These are phyloP conservation scores for Lepeophtheirus salmonis DNA, from an alignment of 1,140 invertebrate genomes.

Conservation along the genomic window DNA sequence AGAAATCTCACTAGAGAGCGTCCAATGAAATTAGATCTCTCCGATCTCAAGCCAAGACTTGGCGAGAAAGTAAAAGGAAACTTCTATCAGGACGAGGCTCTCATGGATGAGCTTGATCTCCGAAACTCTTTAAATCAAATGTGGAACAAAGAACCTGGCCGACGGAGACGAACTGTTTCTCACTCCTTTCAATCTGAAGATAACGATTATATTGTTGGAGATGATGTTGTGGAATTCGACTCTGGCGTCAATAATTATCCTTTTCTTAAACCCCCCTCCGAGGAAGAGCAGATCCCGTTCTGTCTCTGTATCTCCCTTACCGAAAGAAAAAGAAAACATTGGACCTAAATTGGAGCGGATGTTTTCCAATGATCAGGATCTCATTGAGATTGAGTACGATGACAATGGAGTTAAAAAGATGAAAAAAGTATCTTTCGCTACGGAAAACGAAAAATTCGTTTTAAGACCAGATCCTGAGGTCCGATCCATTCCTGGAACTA, in stretches of 20 bases:
- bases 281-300: not conserved
- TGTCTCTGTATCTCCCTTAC: not conserved
- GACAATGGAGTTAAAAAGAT: not conserved
- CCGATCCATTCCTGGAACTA: not conserved
- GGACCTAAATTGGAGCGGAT: not conserved
- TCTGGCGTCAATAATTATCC: not conserved
- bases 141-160: not conserved
- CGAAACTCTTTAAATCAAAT: not conserved
- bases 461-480: not conserved
- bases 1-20: not conserved
- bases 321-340: not conserved
- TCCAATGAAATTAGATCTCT: not conserved
- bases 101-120: not conserved
- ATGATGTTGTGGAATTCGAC: not conserved
- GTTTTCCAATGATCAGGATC: not conserved
- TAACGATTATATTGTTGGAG: too few relatives aligned
- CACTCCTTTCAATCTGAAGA: not conserved
- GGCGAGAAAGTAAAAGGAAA: not conserved
- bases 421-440: not conserved
- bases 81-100: not conserved
- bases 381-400: not conserved
- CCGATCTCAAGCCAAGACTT: not conserved
- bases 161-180: not conserved
- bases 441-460: not conserved
- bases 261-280: not conserved